These are phyloP conservation scores for Athripsodes cinereus DNA, from an alignment of 2,888 invertebrate species.

Conservation along the genomic window DNA sequence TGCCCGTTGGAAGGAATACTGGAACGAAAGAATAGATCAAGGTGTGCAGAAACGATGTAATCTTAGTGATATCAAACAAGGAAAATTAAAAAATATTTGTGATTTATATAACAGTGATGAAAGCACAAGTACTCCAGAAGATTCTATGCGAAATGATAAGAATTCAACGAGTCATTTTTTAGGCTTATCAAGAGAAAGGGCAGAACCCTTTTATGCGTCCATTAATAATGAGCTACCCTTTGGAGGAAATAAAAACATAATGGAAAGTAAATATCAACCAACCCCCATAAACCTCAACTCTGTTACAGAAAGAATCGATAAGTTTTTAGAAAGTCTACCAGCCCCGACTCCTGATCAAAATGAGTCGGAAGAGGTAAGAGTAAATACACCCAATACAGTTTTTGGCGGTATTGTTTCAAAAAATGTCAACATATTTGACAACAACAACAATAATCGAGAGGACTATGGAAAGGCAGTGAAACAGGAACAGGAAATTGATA, in stretches of 20 bases:
- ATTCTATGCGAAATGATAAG: too few species aligned
- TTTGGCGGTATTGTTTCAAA: conserved; percentile 14
- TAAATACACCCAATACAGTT: conserved; percentile 21
- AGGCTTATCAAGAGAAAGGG: too few species aligned
- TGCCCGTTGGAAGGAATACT: conserved; percentile 43
- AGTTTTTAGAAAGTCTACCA: conserved; percentile 19
- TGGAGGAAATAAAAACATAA: background rate
- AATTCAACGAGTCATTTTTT: too few species aligned
- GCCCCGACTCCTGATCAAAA: conserved; percentile 13
- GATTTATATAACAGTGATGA: background rate
- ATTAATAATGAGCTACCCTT: too few species aligned
- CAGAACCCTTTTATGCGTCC: too few species aligned
- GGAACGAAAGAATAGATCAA: conserved; percentile 38
- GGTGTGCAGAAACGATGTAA: too few species aligned
- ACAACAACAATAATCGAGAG: conserved; percentile 3
- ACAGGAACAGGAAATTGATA: conserved; percentile 12
- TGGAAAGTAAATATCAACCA: conserved; percentile 14
- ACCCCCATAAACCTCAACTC: conserved; percentile 13
- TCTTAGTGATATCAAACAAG: too few species aligned
- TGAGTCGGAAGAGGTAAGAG: conserved; percentile 16
- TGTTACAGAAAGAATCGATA: conserved; percentile 23
- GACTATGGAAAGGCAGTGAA: conserved; percentile 11
- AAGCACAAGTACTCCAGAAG: too few species aligned
- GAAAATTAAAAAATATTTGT: conserved; percentile 10
- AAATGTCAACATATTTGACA: conserved; percentile 10